Base-by-base conservation (phyloP, 2,113 vertebrate genomes). In the Arothron firmamentum region DNA sequence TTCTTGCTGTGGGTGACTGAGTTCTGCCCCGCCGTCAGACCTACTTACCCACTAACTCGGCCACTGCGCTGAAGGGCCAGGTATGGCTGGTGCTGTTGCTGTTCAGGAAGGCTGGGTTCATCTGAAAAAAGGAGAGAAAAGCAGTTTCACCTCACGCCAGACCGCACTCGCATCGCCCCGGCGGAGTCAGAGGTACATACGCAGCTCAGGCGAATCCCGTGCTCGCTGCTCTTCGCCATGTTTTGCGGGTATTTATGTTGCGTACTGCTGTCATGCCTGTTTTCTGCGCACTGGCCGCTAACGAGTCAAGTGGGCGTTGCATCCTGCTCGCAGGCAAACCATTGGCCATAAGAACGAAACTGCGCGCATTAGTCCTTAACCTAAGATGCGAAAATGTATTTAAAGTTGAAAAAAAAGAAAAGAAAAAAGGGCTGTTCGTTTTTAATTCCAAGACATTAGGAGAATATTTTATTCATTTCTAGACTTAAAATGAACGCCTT, bases 31-130 rank as follows among this genome's bases (percentile, higher is more conserved):
- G 4, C 25, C 6, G 4, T 7, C 25, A 28, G 7, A 2, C 1
- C 9, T 2, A 17, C 69, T 10, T 65, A 90, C 89, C 90, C 77
- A 88, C 81, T 20, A 91, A 42, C 58, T 91, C 89, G 0, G 92
- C 91, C 75, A 92, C 85, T 2, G 92, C 92, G 79, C 92, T 90
- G 90, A 93, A 93, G 34, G 93, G 92, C 88, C 92, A 90, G 43
- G 89, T 91, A 42, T 91, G 90, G 85, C 88, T 92, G 38, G 88
- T 89, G 21, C 90, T 91, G 88, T 93, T 92, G 75, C 91, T 92
- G 86, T 90, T 88, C 65, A 92, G 87, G 74, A 88, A 93, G 67
- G 90, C 83, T 41, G 92, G 92, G 51, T 90, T 92, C 88, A 92
- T 91, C 92, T 92, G 59, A 43, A 82, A 72, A 46, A 43, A 0